Evolutionary conservation across 2,797 vertebrate genomes (phyloP).

Genomic region (Cephalopachus bancanus): DNA sequence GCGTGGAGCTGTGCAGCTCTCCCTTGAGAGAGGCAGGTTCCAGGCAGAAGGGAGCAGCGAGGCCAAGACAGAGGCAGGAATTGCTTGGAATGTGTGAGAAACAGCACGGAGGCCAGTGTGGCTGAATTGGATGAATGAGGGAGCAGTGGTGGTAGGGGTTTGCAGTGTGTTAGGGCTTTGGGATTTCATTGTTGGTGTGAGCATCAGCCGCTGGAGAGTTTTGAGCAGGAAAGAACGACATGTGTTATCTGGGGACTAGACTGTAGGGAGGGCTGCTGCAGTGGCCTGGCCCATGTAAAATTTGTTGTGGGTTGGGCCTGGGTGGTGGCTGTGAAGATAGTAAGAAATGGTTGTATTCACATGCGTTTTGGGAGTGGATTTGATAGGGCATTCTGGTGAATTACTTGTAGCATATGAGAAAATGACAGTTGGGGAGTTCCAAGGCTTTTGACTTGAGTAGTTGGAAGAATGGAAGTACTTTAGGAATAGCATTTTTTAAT

Average conservation of each 20-base stretch:
- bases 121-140: not conserved
- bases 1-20: not conserved
- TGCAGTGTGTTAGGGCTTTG: not conserved
- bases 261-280: not conserved
- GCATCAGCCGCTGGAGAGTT: not conserved
- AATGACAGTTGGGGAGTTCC: not conserved
- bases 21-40: not conserved
- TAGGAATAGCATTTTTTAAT: not conserved
- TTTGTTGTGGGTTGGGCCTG: not conserved
- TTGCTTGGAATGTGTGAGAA: not conserved
- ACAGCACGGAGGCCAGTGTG: not conserved
- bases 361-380: not conserved
- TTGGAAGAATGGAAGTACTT: not conserved
- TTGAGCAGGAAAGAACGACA: not conserved
- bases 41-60: not conserved
- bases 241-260: not conserved
- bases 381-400: not conserved
- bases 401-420: not conserved
- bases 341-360: not conserved
- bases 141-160: not conserved
- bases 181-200: not conserved
- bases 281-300: not conserved
- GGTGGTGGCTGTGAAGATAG: not conserved
- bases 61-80: not conserved
- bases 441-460: not conserved